Conservation (phyloP, 1,140 invertebrate genomes). For the Tetramorium alpestre region DNA sequence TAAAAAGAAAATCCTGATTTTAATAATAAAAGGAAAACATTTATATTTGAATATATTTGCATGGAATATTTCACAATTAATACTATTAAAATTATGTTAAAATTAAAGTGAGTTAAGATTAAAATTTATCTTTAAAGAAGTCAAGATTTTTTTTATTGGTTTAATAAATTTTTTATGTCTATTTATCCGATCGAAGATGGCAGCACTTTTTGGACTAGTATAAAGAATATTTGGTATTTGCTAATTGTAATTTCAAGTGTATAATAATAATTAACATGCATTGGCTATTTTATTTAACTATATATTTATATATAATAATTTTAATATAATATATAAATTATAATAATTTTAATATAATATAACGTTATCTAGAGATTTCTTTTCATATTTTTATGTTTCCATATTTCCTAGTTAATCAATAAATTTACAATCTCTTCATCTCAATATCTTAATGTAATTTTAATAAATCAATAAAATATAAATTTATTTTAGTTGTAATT, state of each 20-base stretch:
- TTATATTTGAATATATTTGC: too few relatives aligned
- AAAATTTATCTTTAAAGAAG: too few relatives aligned
- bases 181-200: background rate
- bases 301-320: background rate
- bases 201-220: conserved; percentile 7
- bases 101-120: too few relatives aligned
- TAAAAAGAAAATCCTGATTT: too few relatives aligned
- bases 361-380: background rate
- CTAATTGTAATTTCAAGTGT: background rate
- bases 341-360: background rate
- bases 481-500: background rate
- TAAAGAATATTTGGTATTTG: background rate
- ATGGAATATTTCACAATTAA: too few relatives aligned
- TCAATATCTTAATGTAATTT: background rate
- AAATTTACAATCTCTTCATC: too few relatives aligned
- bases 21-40: too few relatives aligned
- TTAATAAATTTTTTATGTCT: too few relatives aligned
- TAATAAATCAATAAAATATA: conserved; percentile 11
- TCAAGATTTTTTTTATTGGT: too few relatives aligned
- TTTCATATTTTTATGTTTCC: background rate
- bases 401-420: too few relatives aligned
- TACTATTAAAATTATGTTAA: too few relatives aligned
- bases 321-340: too few relatives aligned
- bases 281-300: background rate
- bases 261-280: background rate